Conservation (phyloP, 1,140 invertebrate species). For the Drosophila sp. region DNA sequence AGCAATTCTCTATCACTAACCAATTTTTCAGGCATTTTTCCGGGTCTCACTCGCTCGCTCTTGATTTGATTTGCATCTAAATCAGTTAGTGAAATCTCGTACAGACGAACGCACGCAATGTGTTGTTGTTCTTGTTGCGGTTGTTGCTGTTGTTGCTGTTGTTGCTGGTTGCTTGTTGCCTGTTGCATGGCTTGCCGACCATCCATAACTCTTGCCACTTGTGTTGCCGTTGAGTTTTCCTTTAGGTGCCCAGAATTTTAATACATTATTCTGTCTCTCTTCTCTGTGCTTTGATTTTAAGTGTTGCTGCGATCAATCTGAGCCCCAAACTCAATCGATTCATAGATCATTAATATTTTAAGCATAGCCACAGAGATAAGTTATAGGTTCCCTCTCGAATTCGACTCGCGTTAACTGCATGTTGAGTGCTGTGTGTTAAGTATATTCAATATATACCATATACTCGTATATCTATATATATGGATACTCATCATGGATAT, state of each 20-base stretch:
- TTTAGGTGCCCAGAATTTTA: constrained; percentile 66
- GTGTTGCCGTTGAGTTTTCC: constrained; percentile 49
- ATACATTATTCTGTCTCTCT: constrained; percentile 38
- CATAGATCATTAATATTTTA: constrained; percentile 79
- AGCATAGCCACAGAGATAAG: constrained; percentile 71
- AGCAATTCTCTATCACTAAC: constrained; percentile 22
- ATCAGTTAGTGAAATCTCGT: constrained; percentile 71
- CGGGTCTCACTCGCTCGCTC: constrained; percentile 46
- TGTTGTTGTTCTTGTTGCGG: constrained; percentile 28
- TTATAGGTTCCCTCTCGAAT: constrained; percentile 61
- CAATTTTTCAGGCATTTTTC: constrained; percentile 49
- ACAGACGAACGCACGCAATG: constrained; percentile 9
- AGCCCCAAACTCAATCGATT: constrained; percentile 41
- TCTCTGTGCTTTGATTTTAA: constrained; percentile 67
- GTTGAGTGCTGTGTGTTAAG: constrained; percentile 34
- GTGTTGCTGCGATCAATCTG: constrained; percentile 68
- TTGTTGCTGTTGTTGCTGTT: too few relatives aligned
- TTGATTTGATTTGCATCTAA: constrained; percentile 81
- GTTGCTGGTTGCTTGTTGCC: constrained; percentile 17
- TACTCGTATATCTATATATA: neutral
- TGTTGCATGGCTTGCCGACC: constrained; percentile 24
- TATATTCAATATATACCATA: constrained; percentile 17
- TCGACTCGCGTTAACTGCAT: constrained; percentile 58
- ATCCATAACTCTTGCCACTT: constrained; percentile 71
- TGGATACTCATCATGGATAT: neutral